Evolutionary conservation across 37 sponge, comb jelly and placozoan species (phyloP).

Genomic region (Axinella damicornis): DNA sequence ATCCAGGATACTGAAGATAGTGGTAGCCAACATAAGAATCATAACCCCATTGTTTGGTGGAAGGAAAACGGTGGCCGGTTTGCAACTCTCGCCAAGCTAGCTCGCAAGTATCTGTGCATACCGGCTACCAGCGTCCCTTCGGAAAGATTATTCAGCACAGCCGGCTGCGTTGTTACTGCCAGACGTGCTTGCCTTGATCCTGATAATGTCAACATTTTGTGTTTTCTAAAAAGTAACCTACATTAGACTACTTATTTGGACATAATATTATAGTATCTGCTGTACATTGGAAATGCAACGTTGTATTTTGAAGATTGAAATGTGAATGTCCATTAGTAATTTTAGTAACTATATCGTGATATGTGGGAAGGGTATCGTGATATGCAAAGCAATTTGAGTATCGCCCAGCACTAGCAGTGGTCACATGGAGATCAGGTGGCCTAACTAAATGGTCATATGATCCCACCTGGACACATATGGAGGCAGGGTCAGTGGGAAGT

Average conservation of each 20-base stretch:
- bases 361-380: too few relatives aligned
- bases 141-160: slow-evolving; percentile 30
- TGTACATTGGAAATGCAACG: too few relatives aligned
- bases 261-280: too few relatives aligned
- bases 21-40: not conserved
- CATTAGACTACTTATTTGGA: too few relatives aligned
- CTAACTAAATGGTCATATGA: too few relatives aligned
- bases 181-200: slow-evolving; percentile 10
- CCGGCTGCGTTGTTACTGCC: slow-evolving; percentile 6
- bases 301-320: too few relatives aligned
- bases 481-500: not conserved
- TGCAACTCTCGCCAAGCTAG: slow-evolving; percentile 2
- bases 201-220: not conserved
- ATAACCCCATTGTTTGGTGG: slow-evolving; percentile 29
- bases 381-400: too few relatives aligned
- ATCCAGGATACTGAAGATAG: too few relatives aligned
- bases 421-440: too few relatives aligned
- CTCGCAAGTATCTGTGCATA: slow-evolving; percentile 18
- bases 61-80: slow-evolving; percentile 7
- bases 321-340: too few relatives aligned
- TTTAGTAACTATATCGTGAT: too few relatives aligned
- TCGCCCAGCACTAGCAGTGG: too few relatives aligned
- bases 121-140: slow-evolving; percentile 22
- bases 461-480: not conserved
- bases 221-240: slow-evolving; percentile 11